Evolutionary conservation across 2,113 vertebrate genomes (phyloP).

Genomic region (Nothoprocta perdicaria): DNA sequence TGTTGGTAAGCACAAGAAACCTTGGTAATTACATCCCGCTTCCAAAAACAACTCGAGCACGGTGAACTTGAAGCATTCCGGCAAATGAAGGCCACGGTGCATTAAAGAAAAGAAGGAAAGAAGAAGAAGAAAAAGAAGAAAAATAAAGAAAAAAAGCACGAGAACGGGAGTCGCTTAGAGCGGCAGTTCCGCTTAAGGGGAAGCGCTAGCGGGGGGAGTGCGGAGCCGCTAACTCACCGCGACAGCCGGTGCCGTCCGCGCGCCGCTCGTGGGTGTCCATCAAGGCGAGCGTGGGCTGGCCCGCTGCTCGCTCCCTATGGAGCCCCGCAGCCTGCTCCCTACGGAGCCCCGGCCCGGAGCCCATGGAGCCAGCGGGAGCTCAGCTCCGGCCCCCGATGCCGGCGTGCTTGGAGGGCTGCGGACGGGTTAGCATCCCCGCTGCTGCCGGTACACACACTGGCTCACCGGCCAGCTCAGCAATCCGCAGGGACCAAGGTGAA

Average conservation of each 20-base stretch:
- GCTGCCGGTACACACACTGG: neutral
- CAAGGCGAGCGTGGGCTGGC: slow-evolving; percentile 42
- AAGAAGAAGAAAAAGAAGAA: too few species aligned
- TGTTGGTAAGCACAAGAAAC: slow-evolving; percentile 86
- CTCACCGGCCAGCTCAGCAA: slow-evolving; percentile 73
- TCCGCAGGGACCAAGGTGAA: slow-evolving; percentile 75
- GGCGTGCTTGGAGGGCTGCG: neutral
- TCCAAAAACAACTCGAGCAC: slow-evolving; percentile 78
- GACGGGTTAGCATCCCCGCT: neutral
- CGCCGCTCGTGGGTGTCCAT: slow-evolving; percentile 72
- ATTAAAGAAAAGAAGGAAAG: slow-evolving; percentile 73
- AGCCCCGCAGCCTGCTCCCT: too few species aligned
- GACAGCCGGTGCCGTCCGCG: slow-evolving; percentile 70
- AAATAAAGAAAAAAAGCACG: neutral
- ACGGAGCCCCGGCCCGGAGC: too few species aligned
- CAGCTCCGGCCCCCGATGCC: neutral
- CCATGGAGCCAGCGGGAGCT: neutral
- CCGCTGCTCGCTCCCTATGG: slow-evolving; percentile 37
- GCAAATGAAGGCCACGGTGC: slow-evolving; percentile 85
- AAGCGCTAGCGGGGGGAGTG: slow-evolving; percentile 56
- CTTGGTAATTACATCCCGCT: slow-evolving; percentile 84
- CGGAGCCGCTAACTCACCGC: slow-evolving; percentile 74
- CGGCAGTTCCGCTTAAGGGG: slow-evolving; percentile 77
- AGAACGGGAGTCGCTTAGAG: slow-evolving; percentile 74
- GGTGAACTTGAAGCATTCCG: slow-evolving; percentile 83